Percentiles rank a stretch among this genome's conserved stretches.
These are phyloP conservation scores for Amphipyra tragopoginis DNA, from an alignment of 2,888 invertebrate species.

Conservation along the genomic window DNA sequence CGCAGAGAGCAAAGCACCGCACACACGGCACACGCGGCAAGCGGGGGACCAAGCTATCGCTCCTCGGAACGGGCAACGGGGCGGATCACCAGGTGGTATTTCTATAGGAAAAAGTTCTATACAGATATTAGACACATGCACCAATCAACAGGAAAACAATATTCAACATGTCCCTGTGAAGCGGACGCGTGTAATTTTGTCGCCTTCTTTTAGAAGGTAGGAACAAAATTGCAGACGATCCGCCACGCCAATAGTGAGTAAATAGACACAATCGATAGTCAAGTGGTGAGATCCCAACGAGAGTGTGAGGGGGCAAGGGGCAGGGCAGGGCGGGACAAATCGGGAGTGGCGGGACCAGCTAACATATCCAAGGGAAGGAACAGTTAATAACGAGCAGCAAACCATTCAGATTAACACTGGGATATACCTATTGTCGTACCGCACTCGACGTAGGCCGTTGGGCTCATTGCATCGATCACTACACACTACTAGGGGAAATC, in stretches of 20 bases:
- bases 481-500: conserved; percentile 81
- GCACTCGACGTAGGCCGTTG: conserved; percentile 72
- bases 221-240: conserved; percentile 69
- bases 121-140: conserved; percentile 85
- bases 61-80: conserved; percentile 58
- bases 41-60: conserved; percentile 56
- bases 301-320: conserved; percentile 62
- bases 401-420: conserved; percentile 85
- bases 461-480: conserved; percentile 66
- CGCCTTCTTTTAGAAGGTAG: conserved; percentile 13
- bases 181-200: conserved; percentile 69
- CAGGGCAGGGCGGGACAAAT: conserved; percentile 51
- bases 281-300: conserved; percentile 73
- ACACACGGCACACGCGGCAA: conserved; percentile 44
- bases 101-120: conserved; percentile 75
- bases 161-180: conserved; percentile 58
- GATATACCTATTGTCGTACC: conserved; percentile 83
- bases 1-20: conserved; percentile 41
- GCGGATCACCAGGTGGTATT: conserved; percentile 83
- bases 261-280: conserved; percentile 69
- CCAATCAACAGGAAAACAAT: conserved; percentile 70
- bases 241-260: conserved; percentile 63
- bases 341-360: conserved; percentile 70
- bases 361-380: conserved; percentile 78
- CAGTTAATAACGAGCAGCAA: conserved; percentile 89